A percentile compares a stretch with the other conserved stretches of the same genome.
Conservation (phyloP, 2,888 invertebrate species). For the Diarsia brunnea region DNA sequence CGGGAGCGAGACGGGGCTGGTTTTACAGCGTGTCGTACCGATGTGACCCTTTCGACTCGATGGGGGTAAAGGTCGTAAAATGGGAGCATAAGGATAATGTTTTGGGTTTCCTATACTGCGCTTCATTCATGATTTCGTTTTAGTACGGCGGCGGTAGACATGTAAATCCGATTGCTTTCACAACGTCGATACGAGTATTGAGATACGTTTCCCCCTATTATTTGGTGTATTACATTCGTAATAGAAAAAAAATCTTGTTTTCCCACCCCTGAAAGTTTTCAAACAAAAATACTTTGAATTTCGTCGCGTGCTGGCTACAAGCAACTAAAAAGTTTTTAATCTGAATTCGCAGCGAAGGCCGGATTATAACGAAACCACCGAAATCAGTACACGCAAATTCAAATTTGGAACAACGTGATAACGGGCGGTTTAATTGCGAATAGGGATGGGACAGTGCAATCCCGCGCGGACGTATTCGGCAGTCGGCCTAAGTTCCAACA, state of each 20-base stretch:
- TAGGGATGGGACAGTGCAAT: conserved; percentile 78
- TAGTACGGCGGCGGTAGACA: conserved; percentile 88
- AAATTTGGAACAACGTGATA: conserved; percentile 85
- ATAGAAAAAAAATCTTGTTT: conserved; percentile 76
- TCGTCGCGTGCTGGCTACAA: conserved; percentile 36
- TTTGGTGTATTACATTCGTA: conserved; percentile 86
- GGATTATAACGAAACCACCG: conserved; percentile 65
- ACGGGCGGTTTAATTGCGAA: conserved; percentile 84
- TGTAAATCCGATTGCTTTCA: conserved; percentile 90
- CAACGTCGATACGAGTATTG: conserved; percentile 84
- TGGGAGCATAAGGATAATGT: conserved; percentile 91
- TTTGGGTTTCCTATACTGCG: conserved; percentile 90
- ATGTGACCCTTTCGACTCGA: conserved; percentile 90
- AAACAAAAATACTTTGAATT: conserved; percentile 39
- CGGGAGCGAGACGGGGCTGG: conserved; percentile 80
- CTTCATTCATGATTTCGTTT: conserved; percentile 91
- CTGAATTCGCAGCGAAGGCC: conserved; percentile 66
- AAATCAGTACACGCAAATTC: conserved; percentile 78
- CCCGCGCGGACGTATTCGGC: conserved; percentile 73
- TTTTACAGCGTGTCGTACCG: conserved; percentile 88
- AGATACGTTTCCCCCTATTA: conserved; percentile 82
- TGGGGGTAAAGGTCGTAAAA: conserved; percentile 91
- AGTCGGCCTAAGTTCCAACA: conserved; percentile 80
- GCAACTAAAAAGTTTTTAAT: conserved; percentile 62
- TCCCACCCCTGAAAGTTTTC: conserved; percentile 39